Percentiles rank a stretch among this genome's conserved stretches.
Conservation (phyloP, 2,797 vertebrate species). For the Anguilla anguilla region DNA sequence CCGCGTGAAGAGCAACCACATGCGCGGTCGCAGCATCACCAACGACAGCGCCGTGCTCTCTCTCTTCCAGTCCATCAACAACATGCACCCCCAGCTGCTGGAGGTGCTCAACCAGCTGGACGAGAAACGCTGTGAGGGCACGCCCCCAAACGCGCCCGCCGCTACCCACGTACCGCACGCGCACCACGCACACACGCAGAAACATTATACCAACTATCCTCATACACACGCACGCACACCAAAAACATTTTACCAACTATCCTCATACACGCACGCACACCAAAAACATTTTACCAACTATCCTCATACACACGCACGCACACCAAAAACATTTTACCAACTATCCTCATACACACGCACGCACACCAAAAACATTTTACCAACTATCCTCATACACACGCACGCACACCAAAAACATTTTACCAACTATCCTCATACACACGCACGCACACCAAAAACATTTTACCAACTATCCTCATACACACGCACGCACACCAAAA, state of each 20-base stretch:
- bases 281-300: too few relatives aligned
- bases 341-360: too few relatives aligned
- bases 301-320: too few relatives aligned
- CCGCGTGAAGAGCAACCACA: slow-evolving; percentile 98
- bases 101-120: slow-evolving; percentile 97
- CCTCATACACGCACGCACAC: not conserved
- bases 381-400: not conserved
- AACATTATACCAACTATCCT: not conserved
- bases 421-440: not conserved
- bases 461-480: not conserved
- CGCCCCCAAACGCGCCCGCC: not conserved
- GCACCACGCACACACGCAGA: not conserved
- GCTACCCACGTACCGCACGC: not conserved
- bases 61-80: slow-evolving; percentile 97
- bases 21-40: slow-evolving; percentile 97
- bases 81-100: slow-evolving; percentile 95
- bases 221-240: not conserved
- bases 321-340: too few relatives aligned
- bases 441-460: not conserved
- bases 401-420: not conserved
- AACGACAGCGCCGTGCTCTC: slow-evolving; percentile 96
- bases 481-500: not conserved
- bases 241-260: not conserved
- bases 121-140: slow-evolving; percentile 84
- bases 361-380: too few relatives aligned